phyloP scores from a whole-genome alignment of 2,888 invertebrate genomes.

The Caenorhabditis sp. region DNA sequence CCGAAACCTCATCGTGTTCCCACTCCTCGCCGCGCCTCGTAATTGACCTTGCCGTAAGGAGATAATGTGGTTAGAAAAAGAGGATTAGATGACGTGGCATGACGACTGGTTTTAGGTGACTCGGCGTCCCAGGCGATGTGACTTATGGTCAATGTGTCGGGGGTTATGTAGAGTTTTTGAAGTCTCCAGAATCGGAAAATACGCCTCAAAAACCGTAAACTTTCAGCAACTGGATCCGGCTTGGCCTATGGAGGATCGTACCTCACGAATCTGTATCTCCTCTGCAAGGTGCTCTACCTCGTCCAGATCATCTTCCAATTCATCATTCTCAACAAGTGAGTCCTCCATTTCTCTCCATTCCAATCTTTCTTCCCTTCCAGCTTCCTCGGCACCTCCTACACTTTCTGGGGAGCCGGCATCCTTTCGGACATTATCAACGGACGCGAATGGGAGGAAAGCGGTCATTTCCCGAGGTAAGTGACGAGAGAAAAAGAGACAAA shows the following conservation, averaged over 20 bases:
- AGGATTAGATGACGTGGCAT: slow-evolving; percentile 29
- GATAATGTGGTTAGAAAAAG: slow-evolving; percentile 54
- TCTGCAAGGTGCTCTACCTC: slow-evolving; percentile 82
- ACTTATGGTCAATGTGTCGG: no score
- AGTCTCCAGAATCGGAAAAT: no score
- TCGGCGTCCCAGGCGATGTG: no score
- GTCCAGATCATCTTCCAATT: slow-evolving; percentile 82
- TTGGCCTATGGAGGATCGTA: slow-evolving; percentile 81
- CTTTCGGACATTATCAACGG: slow-evolving; percentile 81
- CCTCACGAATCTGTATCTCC: slow-evolving; percentile 81
- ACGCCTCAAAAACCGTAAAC: no score
- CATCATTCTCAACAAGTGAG: slow-evolving; percentile 82
- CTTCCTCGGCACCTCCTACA: slow-evolving; percentile 83
- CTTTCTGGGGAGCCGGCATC: slow-evolving; percentile 83
- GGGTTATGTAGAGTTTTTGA: no score
- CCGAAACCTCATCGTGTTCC: slow-evolving; percentile 16
- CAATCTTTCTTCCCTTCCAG: slow-evolving; percentile 51
- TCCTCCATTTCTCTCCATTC: neutral
- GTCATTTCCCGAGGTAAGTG: slow-evolving; percentile 83
- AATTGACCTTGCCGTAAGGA: slow-evolving; percentile 54
- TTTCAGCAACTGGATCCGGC: slow-evolving; percentile 60
- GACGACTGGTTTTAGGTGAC: slow-evolving; percentile 27
- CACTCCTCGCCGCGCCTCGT: no score
- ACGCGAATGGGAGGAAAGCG: slow-evolving; percentile 82
- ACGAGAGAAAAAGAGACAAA: no score